These are phyloP conservation scores for Sarcophaga peregrina DNA, from an alignment of 1,140 invertebrate species.

Conservation along the genomic window DNA sequence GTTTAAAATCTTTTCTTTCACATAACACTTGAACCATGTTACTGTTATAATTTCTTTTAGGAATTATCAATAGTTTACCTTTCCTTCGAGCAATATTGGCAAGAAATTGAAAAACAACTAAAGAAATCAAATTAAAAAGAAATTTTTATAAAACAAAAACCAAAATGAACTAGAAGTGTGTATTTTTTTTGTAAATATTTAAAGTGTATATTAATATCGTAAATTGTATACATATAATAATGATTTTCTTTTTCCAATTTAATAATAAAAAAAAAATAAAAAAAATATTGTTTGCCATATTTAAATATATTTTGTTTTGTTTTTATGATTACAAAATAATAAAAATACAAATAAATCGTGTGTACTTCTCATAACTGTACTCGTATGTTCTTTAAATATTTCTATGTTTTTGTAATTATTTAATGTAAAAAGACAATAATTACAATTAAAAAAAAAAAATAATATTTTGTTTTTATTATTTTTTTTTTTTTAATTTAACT, in stretches of 20 bases:
- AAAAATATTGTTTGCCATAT: neutral
- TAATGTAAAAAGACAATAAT: slow-evolving; percentile 33
- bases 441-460: slow-evolving; percentile 33
- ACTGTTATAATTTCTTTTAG: too few relatives aligned
- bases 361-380: slow-evolving; percentile 20
- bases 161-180: neutral
- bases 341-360: slow-evolving; percentile 39
- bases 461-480: neutral
- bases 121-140: neutral
- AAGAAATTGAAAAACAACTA: too few relatives aligned
- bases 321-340: slow-evolving; percentile 30
- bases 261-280: neutral
- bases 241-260: slow-evolving; percentile 17
- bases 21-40: too few relatives aligned
- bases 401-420: neutral
- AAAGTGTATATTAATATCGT: slow-evolving; percentile 11
- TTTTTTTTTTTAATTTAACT: slow-evolving; percentile 35
- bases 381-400: too few relatives aligned
- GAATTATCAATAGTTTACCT: too few relatives aligned
- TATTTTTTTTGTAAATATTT: slow-evolving; percentile 1
- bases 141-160: neutral
- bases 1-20: too few relatives aligned
- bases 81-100: too few relatives aligned
- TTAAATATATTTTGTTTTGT: slow-evolving; percentile 19
- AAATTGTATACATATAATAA: slow-evolving; percentile 15